These are phyloP conservation scores for Labeo rohita DNA, from an alignment of 2,113 vertebrate genomes.

Conservation along the genomic window DNA sequence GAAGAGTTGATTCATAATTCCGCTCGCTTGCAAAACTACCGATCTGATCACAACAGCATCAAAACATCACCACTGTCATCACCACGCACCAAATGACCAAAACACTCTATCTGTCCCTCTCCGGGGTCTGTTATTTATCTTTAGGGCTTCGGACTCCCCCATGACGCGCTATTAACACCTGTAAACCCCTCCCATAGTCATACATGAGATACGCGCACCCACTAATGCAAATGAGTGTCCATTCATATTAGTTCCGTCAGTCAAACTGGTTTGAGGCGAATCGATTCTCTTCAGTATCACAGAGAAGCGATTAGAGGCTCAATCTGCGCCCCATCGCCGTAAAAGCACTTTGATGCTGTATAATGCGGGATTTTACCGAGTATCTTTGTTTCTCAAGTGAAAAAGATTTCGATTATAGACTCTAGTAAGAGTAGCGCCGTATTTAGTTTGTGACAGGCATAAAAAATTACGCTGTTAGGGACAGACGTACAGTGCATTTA, in stretches of 20 bases:
- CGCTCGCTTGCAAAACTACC: not conserved
- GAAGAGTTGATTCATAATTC: slow-evolving; percentile 24
- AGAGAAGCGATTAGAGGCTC: slow-evolving; percentile 16
- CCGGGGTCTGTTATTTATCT: slow-evolving; percentile 29
- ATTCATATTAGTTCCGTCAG: slow-evolving; percentile 16
- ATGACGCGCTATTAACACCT: slow-evolving; percentile 70
- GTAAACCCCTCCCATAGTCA: slow-evolving; percentile 49
- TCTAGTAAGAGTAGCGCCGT: not conserved
- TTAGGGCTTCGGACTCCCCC: not conserved
- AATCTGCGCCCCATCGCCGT: too few relatives aligned
- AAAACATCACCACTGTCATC: not conserved
- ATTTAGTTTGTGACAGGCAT: not conserved
- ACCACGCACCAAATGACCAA: not conserved
- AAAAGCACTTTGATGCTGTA: not conserved
- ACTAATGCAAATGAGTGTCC: slow-evolving; percentile 1
- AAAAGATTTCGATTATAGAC: not conserved
- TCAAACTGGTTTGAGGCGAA: slow-evolving; percentile 23
- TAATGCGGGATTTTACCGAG: not conserved
- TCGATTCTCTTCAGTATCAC: slow-evolving; percentile 14
- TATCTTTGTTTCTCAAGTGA: not conserved
- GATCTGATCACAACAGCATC: not conserved
- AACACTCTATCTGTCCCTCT: not conserved
- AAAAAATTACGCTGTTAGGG: too few relatives aligned
- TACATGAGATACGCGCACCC: slow-evolving; percentile 42
- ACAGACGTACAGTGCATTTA: too few relatives aligned